These are phyloP conservation scores for Sinocyclocheilus rhinocerous DNA, from an alignment of 2,113 vertebrate species.

Conservation along the genomic window DNA sequence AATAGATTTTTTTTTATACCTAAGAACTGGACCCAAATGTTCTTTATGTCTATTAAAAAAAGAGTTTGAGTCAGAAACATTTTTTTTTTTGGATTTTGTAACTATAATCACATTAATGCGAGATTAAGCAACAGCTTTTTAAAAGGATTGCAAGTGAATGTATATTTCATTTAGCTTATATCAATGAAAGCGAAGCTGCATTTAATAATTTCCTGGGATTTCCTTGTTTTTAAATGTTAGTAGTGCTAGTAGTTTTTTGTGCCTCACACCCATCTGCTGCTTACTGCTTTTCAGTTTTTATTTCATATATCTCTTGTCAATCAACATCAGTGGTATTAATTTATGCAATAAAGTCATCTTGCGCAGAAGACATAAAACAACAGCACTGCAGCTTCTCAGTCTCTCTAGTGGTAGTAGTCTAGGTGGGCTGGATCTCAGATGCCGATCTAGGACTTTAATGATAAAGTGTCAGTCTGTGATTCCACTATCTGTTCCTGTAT, in stretches of 20 bases:
- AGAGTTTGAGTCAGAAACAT: not conserved
- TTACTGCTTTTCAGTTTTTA: not conserved
- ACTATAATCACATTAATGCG: not conserved
- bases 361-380: not conserved
- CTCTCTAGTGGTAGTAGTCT: slow-evolving; percentile 34
- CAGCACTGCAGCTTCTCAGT: slow-evolving; percentile 1
- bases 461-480: slow-evolving; percentile 61
- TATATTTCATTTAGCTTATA: slow-evolving; percentile 39
- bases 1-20: not conserved
- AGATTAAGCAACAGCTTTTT: not conserved
- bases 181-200: not conserved
- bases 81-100: not conserved
- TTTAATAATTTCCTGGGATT: not conserved
- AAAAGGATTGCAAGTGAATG: not conserved
- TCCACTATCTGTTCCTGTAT: slow-evolving; percentile 57
- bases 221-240: not conserved
- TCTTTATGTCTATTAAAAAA: not conserved
- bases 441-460: slow-evolving; percentile 59
- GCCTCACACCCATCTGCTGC: not conserved
- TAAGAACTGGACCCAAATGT: not conserved
- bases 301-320: not conserved
- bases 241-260: not conserved
- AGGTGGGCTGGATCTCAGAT: slow-evolving; percentile 40
- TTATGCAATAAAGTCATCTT: not conserved
- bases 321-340: not conserved